Base-by-base conservation (phyloP, 2,797 vertebrate genomes). In the Carapus acus region DNA sequence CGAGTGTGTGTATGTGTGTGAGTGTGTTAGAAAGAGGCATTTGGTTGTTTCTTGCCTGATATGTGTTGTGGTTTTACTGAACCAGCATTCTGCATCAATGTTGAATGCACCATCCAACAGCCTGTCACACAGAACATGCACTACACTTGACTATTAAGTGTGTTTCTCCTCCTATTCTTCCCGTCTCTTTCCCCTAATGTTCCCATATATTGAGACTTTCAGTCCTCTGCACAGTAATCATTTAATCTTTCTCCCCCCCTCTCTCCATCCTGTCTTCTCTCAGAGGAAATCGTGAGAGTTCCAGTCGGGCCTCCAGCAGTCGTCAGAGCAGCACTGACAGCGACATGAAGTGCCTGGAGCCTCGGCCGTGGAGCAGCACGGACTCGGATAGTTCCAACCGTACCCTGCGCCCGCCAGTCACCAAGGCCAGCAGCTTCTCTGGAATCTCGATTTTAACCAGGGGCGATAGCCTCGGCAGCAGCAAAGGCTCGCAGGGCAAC, bases 361-460 rank as follows among this genome's bases (percentile, higher is more conserved):
- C 95, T 0, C 91, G 95, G 48, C 96, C 96, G 0, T 99, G 96
- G 96, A 99, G 96, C 87, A 99, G 96, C 89, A 99, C 96, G 0
- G 96, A 99, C 62, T 98, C 95, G 0, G 96, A 98, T 4, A 94
- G 94, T 78, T 97, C 94, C 45, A 85, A 88, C 79, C 93, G 94
- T 60, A 93, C 66, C 44, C 88, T 96, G 70, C 78, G 95, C 47
- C 96, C 95, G 0, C 94, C 96, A 0, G 96, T 99, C 66, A 99
- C 96, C 58, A 98, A 98, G 84, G 95, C 96, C 86, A 97, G 94
- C 90, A 99, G 96, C 86, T 98, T 99, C 87, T 97, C 94, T 3
- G 96, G 96, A 56, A 98, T 99, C 86, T 99, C 96, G 80, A 97
- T 99, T 81, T 91, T 99, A 1, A 94, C 92, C 1, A 87, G 96